phyloP scores from a whole-genome alignment of 2,888 invertebrate species.

The Lutraria lutraria region DNA sequence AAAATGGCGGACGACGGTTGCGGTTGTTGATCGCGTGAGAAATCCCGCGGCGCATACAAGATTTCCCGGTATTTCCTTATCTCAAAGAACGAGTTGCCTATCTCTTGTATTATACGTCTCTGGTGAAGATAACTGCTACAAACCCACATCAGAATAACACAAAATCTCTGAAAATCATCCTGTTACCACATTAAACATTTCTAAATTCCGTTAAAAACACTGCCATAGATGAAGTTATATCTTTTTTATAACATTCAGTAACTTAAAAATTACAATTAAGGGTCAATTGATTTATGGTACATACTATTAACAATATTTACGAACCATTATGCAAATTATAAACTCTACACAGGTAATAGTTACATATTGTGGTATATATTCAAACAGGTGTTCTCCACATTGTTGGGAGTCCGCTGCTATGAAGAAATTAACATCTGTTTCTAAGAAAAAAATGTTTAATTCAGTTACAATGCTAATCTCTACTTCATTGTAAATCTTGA shows the following conservation, averaged over 20 bases:
- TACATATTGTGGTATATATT: not conserved
- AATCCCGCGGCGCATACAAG: too few species aligned
- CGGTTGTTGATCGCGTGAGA: too few species aligned
- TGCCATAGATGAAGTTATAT: not conserved
- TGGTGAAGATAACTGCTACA: too few species aligned
- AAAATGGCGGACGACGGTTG: too few species aligned
- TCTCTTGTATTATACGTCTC: too few species aligned
- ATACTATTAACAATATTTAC: not conserved
- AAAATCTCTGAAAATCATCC: not conserved
- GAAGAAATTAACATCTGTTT: constrained; percentile 12
- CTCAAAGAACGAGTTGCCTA: too few species aligned
- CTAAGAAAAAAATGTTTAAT: not conserved
- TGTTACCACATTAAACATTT: not conserved
- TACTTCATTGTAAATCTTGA: not conserved
- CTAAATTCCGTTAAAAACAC: not conserved
- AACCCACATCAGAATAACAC: not conserved
- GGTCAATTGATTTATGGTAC: not conserved
- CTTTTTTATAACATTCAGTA: not conserved
- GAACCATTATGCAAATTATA: not conserved
- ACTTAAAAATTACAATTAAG: not conserved
- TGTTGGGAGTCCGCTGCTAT: constrained; percentile 10
- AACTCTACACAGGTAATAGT: not conserved
- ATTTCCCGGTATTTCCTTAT: too few species aligned
- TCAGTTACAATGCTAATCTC: not conserved
- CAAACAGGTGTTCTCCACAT: not conserved